Base-by-base conservation (phyloP, 1,140 invertebrate species). In the Drosophila ananassae region DNA sequence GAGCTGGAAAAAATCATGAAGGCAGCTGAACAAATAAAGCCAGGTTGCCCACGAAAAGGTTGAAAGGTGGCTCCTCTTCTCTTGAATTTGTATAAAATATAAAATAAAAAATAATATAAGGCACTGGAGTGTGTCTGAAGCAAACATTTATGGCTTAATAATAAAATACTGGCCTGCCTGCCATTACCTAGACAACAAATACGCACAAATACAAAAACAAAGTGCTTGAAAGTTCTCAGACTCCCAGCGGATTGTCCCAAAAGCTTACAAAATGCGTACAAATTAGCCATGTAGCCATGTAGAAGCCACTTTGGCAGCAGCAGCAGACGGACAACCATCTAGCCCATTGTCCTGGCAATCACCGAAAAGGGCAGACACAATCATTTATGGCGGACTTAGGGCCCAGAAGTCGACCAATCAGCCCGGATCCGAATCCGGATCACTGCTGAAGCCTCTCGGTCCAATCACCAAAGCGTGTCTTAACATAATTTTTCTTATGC, bases 381-480 rank as follows among this genome's bases (percentile, higher is more conserved):
- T 80, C 73, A 79, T 79, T 85, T 80, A 87, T 81, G 73, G 73
- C 64, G 58, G 52, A 69, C 73, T 75, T 60, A 57, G 52, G 34
- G 37, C 55, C 10, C 67, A 71, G 37, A 51, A 68, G 64, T 67
- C 48, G 64, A 39, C 64, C 61, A 67, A 68, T 66, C 64, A 66
- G 63, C 10, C 62, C 57, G 62, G 57, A 61, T 50, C 50, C 32
- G 57, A 56, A 34, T 34, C 39, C 41, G 41, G 41, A 44, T 44
- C 41, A 17, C 41, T 12, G 41, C 41, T 44, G 41, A 44, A 44
- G 41, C 41, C 41, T 59, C 41, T 44, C 41, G 41, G 69, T 61
- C 61, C 82, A 87, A 87, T 87, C 82, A 75, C 83, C 79, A 87
- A 89, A 87, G 80, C 82, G 82, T 87, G 82, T 87, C 82, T 87